Conservation (phyloP, 1,140 invertebrate genomes). For the Zaprionus camerounensis region DNA sequence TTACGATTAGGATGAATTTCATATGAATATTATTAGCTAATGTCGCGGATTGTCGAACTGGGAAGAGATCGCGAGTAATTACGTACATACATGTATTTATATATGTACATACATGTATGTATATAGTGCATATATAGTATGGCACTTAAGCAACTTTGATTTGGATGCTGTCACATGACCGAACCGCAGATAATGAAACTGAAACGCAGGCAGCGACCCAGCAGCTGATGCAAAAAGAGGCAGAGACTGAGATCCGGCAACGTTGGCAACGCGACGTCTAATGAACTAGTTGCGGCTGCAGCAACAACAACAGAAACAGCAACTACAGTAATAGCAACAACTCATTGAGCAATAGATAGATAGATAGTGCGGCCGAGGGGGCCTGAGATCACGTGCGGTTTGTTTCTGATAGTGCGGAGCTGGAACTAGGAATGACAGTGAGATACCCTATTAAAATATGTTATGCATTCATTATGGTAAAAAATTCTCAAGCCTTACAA, state of each 20-base stretch:
- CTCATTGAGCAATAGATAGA: constrained; percentile 18
- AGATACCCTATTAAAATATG: neutral
- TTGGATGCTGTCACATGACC: constrained; percentile 61
- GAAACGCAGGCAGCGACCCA: constrained; percentile 1
- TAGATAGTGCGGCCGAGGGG: neutral
- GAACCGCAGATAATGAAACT: constrained; percentile 30
- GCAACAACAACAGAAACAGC: constrained; percentile 28
- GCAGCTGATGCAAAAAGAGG: neutral
- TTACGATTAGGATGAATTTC: constrained; percentile 15
- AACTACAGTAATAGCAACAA: neutral
- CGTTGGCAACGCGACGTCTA: constrained; percentile 24
- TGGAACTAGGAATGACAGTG: neutral
- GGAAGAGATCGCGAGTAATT: neutral
- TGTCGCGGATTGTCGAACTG: constrained; percentile 46
- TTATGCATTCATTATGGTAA: too few relatives aligned
- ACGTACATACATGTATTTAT: too few relatives aligned
- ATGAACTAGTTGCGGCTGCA: constrained; percentile 70
- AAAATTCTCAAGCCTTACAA: too few relatives aligned
- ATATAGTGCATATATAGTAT: constrained; percentile 1
- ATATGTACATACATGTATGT: neutral
- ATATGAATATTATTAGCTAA: constrained; percentile 41
- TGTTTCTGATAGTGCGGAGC: constrained; percentile 6
- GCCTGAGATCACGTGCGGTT: constrained; percentile 71
- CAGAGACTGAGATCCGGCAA: neutral
- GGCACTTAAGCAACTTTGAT: neutral